Base-by-base conservation (phyloP, 2,113 vertebrate genomes). In the Lagopus leucura region DNA sequence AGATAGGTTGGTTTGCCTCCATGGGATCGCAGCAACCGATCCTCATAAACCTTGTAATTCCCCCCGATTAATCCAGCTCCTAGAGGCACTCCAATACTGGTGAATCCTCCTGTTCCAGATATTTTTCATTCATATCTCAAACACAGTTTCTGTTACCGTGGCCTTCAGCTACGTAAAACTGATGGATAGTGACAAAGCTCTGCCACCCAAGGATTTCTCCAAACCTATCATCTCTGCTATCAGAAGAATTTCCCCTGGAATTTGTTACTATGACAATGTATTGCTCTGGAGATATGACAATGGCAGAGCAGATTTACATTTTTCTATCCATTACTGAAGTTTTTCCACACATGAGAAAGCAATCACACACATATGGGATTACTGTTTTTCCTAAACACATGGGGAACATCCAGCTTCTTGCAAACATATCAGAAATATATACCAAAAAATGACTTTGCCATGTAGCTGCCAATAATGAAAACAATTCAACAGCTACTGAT, bases 1-100 rank as follows among this genome's bases (percentile, higher is more conserved):
- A n/a, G n/a, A n/a, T 57, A 92, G 91, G 79, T 94, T 82, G 72
- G 16, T 75, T 58, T 93, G 55, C 18, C 66, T 66, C 84, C 18
- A 12, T 42, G 52, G 79, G 92, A 94, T 78, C 0, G 0, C 48
- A 86, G 43, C 77, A 77, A 52, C 43, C 55, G 60, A 93, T 72
- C 82, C 54, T 86, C 66, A 89, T 12, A 90, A 95, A 81, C n/a
- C 58, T 65, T 80, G 8, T 71, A 90, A 93, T 86, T 93, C 76
- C 54, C 54, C 84, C 80, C 4, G 25, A 55, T 85, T 93, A 92
- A 94, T 82, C 80, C 76, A 12, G 1, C 42, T 87, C 58, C 91
- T 72, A 81, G 36, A 92, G 70, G 65, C 30, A 40, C 34, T 90
- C 65, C 74, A 92, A 76, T 86, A 94, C 0, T 84, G 72, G 66